Conservation (phyloP, 1,140 invertebrate genomes). For the Dinothrombium tinctorium region DNA sequence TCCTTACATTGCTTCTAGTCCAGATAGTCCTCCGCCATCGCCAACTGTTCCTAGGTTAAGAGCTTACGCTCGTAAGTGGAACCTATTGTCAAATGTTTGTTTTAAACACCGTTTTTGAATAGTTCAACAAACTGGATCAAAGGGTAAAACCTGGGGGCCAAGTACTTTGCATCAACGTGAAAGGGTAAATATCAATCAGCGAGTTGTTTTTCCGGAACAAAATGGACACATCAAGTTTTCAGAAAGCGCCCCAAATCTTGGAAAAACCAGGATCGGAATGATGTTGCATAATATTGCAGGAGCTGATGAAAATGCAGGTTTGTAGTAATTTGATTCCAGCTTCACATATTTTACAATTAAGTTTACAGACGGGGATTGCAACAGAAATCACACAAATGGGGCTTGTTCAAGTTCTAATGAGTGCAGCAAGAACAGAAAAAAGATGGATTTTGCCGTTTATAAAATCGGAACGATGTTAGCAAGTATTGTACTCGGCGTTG, state of each 20-base stretch:
- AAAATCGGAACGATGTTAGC: no score
- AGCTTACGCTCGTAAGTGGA: constrained; percentile 56
- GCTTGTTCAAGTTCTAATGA: no score
- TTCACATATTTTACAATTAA: no score
- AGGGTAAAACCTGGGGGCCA: constrained; percentile 92
- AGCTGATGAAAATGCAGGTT: no score
- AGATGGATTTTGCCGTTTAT: no score
- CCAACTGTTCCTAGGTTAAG: constrained; percentile 50
- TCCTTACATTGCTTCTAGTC: constrained; percentile 28
- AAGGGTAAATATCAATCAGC: constrained; percentile 33
- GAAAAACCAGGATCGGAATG: constrained; percentile 33
- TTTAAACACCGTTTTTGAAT: constrained; percentile 17
- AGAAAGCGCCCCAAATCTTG: constrained; percentile 45
- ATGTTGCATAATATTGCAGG: no score
- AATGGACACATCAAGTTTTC: constrained; percentile 26
- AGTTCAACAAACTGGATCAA: constrained; percentile 78
- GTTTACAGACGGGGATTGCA: no score
- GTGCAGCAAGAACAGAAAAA: no score
- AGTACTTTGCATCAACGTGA: constrained; percentile 72
- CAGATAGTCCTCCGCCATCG: constrained; percentile 56
- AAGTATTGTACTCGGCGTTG: no score
- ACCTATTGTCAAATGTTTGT: background rate
- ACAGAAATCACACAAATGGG: no score
- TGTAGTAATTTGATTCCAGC: no score
- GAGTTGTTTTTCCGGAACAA: constrained; percentile 23